Evolutionary conservation across 2,113 vertebrate species (phyloP).

Genomic region (Gymnocephalus cernua): DNA sequence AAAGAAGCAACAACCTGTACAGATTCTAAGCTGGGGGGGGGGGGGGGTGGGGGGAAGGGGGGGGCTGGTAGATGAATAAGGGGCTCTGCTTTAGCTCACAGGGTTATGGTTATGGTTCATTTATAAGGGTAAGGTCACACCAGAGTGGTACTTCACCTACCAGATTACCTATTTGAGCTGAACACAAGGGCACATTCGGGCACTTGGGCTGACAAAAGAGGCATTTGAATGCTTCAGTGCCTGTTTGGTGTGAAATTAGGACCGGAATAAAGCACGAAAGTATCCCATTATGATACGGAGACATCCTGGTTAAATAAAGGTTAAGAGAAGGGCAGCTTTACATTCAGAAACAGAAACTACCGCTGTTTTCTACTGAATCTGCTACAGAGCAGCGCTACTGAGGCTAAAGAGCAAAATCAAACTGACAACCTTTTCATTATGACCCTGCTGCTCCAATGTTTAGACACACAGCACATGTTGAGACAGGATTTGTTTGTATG

Average conservation of each 20-base stretch:
- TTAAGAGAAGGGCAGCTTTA: conserved; percentile 20
- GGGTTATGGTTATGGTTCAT: not conserved
- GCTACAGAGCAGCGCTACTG: conserved; percentile 1
- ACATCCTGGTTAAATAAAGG: conserved; percentile 16
- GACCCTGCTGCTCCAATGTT: conserved; percentile 20
- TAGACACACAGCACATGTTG: conserved; percentile 34
- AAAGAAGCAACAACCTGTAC: not conserved
- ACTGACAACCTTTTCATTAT: conserved; percentile 27
- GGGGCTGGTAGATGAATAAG: not conserved
- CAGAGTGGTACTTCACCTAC: not conserved
- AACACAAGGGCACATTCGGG: conserved; percentile 12
- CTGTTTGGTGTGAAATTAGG: conserved; percentile 14
- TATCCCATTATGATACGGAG: not conserved
- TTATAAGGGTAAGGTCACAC: not conserved
- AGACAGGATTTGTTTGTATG: conserved; percentile 47
- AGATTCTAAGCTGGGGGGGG: not conserved
- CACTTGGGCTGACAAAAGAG: conserved; percentile 17
- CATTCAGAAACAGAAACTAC: conserved; percentile 3
- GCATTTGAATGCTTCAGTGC: conserved; percentile 6
- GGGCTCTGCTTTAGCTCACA: not conserved
- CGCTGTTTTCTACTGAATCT: not conserved
- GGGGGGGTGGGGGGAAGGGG: no score
- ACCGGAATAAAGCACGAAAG: conserved; percentile 12
- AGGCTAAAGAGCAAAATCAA: conserved; percentile 33
- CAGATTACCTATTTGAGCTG: conserved; percentile 12